Conservation (phyloP, 64 coral and sea anemone species). For the Dendrophyllia cribrosa region DNA sequence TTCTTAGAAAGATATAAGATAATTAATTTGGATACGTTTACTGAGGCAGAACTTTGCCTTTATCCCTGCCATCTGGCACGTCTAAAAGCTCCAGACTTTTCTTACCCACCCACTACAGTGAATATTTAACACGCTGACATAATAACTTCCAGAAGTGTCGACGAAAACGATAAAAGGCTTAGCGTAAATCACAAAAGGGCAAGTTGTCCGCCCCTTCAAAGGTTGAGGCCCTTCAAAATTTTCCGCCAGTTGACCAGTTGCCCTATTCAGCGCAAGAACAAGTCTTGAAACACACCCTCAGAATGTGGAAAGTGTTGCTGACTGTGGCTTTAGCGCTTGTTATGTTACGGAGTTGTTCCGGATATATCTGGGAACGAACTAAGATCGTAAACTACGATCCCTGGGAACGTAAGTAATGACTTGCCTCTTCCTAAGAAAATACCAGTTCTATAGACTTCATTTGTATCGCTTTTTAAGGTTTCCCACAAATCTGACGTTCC, state of each 20-base stretch:
- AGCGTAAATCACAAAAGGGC: background rate
- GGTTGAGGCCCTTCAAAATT: background rate
- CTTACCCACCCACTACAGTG: background rate
- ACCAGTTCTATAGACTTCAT: background rate
- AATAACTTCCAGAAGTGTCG: slow-evolving; percentile 23
- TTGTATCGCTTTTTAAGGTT: too few relatives aligned
- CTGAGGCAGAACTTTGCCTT: background rate
- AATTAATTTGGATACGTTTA: background rate
- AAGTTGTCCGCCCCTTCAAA: background rate
- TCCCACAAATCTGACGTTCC: too few relatives aligned
- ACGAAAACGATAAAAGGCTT: background rate
- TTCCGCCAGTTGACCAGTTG: background rate
- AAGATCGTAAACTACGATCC: background rate
- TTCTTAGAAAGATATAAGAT: too few relatives aligned
- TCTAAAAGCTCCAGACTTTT: background rate
- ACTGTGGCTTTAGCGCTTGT: background rate
- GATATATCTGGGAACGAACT: slow-evolving; percentile 17
- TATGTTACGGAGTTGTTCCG: background rate
- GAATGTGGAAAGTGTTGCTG: background rate
- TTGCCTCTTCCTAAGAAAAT: background rate
- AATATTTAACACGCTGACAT: background rate
- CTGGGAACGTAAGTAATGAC: slow-evolving; percentile 6
- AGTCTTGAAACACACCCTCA: background rate
- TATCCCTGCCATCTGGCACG: background rate
- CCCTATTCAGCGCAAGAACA: background rate